Base-by-base conservation (phyloP, 2,888 invertebrate species). In the Eilema sororculum region DNA sequence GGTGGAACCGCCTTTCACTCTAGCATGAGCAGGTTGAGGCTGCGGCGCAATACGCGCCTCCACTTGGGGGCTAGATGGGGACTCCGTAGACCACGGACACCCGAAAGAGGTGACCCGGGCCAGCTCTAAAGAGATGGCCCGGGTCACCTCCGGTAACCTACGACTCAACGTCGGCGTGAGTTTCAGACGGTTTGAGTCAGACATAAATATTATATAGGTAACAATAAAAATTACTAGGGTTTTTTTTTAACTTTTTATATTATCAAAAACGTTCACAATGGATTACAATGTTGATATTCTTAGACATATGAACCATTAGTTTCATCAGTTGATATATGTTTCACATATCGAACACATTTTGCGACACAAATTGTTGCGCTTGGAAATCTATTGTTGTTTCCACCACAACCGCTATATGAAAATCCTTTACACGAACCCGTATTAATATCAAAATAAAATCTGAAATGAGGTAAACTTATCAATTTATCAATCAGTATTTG, bases 341-440 rank as follows among this genome's bases (percentile, higher is more conserved):
- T 25, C 20, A 68, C 2, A 33, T 2, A 3, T 8, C 57, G 10
- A 33, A 3, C 13, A 13, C 68, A 62, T 9, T 33, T 20, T 6
- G 65, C 12, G 13, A 65, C 10, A 69, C 92, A 92, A 0, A 71
- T 3, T 67, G 87, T 83, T 12, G 75, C 68, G 5, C 70, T 83
- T 0, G 58, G 0, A 71, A 93, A 94, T 64, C 88, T 83, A 68
- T 94, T 93, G 0, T 24, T 0, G 63, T 93, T 93, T 0, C 93
- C 93, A 0, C 92, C 93, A 66, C 92, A 92, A 2, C 93, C 93
- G 64, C 92, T 94, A 77, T 87, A 93, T 0, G 92, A 86, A 67
- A 93, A 94, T 0, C 93, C 93, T 71, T 59, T 82, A 77, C 93
- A 94, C 0, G 37, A 67, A 0, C 78, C 79, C 0, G 67, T 20